These are phyloP conservation scores for Brachionichthys hirsutus DNA, from an alignment of 2,113 vertebrate genomes.

Conservation along the genomic window DNA sequence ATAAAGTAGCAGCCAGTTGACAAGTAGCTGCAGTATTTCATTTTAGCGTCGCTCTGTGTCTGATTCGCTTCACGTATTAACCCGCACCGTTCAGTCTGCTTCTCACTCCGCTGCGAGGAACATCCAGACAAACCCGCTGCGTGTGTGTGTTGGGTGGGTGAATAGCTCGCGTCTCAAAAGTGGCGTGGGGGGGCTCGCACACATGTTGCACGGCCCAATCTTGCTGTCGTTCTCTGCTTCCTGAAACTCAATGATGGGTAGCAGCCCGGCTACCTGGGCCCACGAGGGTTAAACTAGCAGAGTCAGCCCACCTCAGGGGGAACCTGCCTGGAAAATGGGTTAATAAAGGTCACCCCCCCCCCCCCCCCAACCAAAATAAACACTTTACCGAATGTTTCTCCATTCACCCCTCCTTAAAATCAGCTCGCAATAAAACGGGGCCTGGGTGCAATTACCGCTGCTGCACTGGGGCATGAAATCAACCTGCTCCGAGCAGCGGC, in stretches of 20 bases:
- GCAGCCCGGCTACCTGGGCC: conserved; percentile 82
- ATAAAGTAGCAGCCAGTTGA: conserved; percentile 37
- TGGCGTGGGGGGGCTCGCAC: conserved; percentile 63
- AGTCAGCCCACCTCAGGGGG: conserved; percentile 83
- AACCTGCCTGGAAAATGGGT: conserved; percentile 88
- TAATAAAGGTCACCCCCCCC: conserved; percentile 92
- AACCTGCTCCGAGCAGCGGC: conserved; percentile 87
- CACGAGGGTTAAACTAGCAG: conserved; percentile 86
- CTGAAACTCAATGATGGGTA: conserved; percentile 77
- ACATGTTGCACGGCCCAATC: conserved; percentile 83
- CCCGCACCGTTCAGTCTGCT: conserved; percentile 55
- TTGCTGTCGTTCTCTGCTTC: conserved; percentile 85
- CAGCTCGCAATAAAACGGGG: conserved; percentile 92
- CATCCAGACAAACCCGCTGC: conserved; percentile 43
- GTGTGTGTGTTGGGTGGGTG: conserved; percentile 47
- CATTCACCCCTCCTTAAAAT: conserved; percentile 96
- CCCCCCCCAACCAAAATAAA: conserved; percentile 85
- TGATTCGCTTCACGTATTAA: conserved; percentile 55
- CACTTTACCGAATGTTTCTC: conserved; percentile 94
- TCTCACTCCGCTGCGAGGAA: conserved; percentile 37
- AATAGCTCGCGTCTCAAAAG: conserved; percentile 53
- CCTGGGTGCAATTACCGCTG: conserved; percentile 96
- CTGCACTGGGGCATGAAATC: conserved; percentile 93
- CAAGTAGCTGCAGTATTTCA: conserved; percentile 56
- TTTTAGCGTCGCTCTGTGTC: conserved; percentile 56